Base-by-base conservation (phyloP, 2,113 vertebrate genomes). In the Psittacus erithacus region DNA sequence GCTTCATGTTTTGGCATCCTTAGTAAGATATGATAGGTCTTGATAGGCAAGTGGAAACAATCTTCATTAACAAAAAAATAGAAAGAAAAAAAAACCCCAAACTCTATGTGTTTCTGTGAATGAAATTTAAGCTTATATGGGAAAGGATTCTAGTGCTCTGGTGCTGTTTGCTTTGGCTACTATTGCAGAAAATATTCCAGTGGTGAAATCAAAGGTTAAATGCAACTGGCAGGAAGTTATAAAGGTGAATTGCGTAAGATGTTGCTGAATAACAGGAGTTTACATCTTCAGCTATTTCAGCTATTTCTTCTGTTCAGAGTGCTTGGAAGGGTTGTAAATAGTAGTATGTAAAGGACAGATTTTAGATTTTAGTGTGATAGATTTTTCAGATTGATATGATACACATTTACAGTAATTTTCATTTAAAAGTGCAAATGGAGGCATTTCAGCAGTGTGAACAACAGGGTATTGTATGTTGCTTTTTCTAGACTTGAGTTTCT, bases 151-250 rank as follows among this genome's bases (percentile, higher is more conserved):
- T 76, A 53, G 6, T 44, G 11, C 70, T 71, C 55, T 95, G 55
- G 33, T 50, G 85, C 14, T 95, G 77, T 93, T 97, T 93, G 25
- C 27, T 67, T 91, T 96, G 94, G 96, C 84, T 60, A 17, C 49
- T 82, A 35, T 69, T 93, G 62, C 49, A 94, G 82, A 94, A 96
- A 96, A 95, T 88, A 65, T 94, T 95, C 83, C 91, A 85, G 50
- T 57, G 67, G 23, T 69, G 57, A 87, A 94, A 88, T 88, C 78
- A 97, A 95, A 92, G 91, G 70, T 60, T 94, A 74, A 93, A 82
- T 87, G n/a, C 59, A 96, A 95, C 47, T 31, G 59, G 19, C 93
- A 92, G 84, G 95, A 94, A 97, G 64, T 88, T 93, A 84, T 93
- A 95, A 95, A 94, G 90, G 93, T 95, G 92, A 94, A 95, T 90